These are phyloP conservation scores for Benthochromis sp. DNA, from an alignment of 2,113 vertebrate genomes.

Conservation along the genomic window DNA sequence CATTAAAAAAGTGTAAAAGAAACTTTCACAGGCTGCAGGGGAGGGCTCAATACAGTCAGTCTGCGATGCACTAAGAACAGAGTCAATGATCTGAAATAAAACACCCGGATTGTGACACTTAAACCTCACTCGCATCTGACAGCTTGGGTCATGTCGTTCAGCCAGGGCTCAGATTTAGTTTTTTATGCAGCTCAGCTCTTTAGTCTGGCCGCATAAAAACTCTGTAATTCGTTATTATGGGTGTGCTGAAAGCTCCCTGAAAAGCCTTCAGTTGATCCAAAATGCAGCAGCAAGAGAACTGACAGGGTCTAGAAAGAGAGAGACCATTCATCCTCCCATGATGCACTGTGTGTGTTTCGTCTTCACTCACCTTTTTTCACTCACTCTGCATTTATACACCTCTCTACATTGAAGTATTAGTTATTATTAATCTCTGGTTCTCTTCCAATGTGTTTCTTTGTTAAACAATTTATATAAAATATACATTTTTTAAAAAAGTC, in stretches of 20 bases:
- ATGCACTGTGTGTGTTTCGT: neutral
- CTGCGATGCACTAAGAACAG: neutral
- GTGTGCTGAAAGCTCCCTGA: neutral
- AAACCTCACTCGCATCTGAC: neutral
- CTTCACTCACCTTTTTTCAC: neutral
- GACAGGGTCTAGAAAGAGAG: neutral
- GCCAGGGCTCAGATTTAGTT: neutral
- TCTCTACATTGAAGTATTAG: neutral
- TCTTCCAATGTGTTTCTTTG: neutral
- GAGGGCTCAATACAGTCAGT: neutral
- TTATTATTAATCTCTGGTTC: neutral
- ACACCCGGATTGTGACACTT: neutral
- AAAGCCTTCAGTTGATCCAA: neutral
- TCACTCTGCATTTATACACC: neutral
- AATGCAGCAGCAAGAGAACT: neutral
- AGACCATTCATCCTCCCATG: neutral
- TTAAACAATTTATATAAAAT: neutral
- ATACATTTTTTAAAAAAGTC: fast-evolving
- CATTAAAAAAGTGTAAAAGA: neutral
- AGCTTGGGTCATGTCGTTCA: neutral
- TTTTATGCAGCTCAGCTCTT: neutral
- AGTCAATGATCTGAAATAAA: neutral
- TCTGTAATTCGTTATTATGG: neutral
- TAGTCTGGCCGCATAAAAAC: neutral
- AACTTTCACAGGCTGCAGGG: neutral